These are phyloP conservation scores for Ectemnius continuus DNA, from an alignment of 2,888 invertebrate species.

Conservation along the genomic window DNA sequence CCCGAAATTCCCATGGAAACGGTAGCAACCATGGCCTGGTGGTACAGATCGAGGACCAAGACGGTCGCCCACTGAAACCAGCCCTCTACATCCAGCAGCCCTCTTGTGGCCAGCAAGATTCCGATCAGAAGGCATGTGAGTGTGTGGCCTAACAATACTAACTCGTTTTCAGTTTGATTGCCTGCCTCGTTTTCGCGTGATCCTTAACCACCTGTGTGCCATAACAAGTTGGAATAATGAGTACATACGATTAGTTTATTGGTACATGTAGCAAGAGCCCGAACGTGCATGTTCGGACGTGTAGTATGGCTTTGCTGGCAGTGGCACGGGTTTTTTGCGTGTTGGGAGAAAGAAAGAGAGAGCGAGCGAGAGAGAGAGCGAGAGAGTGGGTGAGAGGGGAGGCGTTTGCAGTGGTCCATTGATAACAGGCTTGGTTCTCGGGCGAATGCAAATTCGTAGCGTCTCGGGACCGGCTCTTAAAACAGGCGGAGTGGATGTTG, in stretches of 20 bases:
- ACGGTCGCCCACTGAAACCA: constrained; percentile 79
- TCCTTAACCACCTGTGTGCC: constrained; percentile 57
- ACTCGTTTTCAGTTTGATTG: constrained; percentile 59
- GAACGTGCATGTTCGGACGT: no score
- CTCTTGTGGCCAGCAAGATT: constrained; percentile 66
- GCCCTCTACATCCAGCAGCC: constrained; percentile 78
- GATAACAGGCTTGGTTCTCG: constrained; percentile 1
- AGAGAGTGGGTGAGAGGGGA: background rate
- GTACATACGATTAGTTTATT: constrained; percentile 1
- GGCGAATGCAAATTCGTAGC: background rate
- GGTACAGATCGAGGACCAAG: constrained; percentile 82
- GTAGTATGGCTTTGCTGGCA: no score
- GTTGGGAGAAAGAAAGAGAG: background rate
- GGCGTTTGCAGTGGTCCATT: constrained; percentile 1
- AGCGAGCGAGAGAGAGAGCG: background rate
- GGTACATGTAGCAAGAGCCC: background rate
- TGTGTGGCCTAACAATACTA: constrained; percentile 77
- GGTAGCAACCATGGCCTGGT: constrained; percentile 78
- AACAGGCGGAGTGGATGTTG: background rate
- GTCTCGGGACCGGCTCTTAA: constrained; percentile 10
- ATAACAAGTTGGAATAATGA: constrained; percentile 46
- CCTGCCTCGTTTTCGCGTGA: constrained; percentile 47
- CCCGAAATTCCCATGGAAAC: constrained; percentile 49
- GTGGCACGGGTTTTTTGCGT: no score
- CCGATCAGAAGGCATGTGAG: constrained; percentile 78